Conservation (phyloP, 2,888 invertebrate species). For the Lasioglossum marginatum region DNA sequence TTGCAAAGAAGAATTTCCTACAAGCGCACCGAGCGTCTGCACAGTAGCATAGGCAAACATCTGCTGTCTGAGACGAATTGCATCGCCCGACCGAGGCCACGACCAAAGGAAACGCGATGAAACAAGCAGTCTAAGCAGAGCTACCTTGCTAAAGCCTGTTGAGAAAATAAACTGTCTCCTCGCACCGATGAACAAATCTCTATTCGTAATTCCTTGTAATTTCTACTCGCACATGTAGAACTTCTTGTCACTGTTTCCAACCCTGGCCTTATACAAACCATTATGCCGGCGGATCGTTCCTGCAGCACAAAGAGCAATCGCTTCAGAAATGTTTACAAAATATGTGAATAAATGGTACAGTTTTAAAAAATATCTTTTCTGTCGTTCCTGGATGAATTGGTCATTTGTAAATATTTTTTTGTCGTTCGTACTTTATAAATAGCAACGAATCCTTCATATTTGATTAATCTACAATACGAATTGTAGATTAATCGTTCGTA, state of each 20-base stretch:
- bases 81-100: not conserved
- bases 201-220: not conserved
- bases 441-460: too few species aligned
- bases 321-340: not conserved
- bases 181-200: not conserved
- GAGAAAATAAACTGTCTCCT: not conserved
- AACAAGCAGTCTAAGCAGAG: not conserved
- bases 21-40: conserved; percentile 2
- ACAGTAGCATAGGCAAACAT: conserved; percentile 4
- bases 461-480: too few species aligned
- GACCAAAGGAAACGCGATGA: conserved; percentile 6
- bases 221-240: not conserved
- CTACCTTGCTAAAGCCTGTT: not conserved
- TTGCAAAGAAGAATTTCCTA: conserved; percentile 34
- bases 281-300: not conserved
- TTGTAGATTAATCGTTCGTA: not conserved
- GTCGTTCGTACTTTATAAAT: not conserved
- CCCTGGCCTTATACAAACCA: not conserved
- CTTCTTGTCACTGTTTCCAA: not conserved
- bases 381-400: not conserved
- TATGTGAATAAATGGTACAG: not conserved
- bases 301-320: not conserved
- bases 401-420: not conserved
- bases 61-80: conserved; percentile 17
- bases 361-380: not conserved